Evolutionary conservation across 1,140 invertebrate species (phyloP), one percentile per base, ranked within the genome.

Genomic region (Chironomus tepperi): DNA sequence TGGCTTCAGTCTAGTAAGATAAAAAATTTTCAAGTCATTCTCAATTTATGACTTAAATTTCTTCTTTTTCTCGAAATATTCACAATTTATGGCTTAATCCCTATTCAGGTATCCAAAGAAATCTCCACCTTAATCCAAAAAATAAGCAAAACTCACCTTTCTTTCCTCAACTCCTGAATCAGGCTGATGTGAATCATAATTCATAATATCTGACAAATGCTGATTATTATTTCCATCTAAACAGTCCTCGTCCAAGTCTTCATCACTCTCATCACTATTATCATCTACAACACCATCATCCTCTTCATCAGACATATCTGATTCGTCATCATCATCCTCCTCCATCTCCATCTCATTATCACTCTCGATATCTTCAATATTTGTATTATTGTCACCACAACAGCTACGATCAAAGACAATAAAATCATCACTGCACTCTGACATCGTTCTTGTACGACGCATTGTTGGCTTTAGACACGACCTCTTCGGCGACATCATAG

Each of bases 401-500:
- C 9, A 10, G 9, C n/a, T 19, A 10, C 18, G 9, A 21, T 70
- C 65, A 21, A 70, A 80, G 65, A 80, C 80, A 10, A 80, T 80
- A 75, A 79, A 79, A 7, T 80, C 79, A 15, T 80, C 79, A 64
- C 79, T 80, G 73, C 79, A 77, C 42, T 80, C 79, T 7, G 79
- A 80, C 73, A 80, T 73, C 6, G 16, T 70, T 15, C 65, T 15
- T 19, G 65, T 18, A 9, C 18, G n/a, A 10, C 9, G 5, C n/a
- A n/a, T 12, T 15, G 47, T 57, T 0, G 65, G n/a, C 18, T 70
- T 70, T 2, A 70, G 65, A 7, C 65, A 70, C 9, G 65, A 70
- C 18, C 19, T 70, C 19, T 10, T 18, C 2, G 65, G 65, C 10
- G 65, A 9, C n/a, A 16, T 70, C 65, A 70, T 19, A 5, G 47